Conservation (phyloP, 2,797 vertebrate genomes). For the Sebastes trivittatus region DNA sequence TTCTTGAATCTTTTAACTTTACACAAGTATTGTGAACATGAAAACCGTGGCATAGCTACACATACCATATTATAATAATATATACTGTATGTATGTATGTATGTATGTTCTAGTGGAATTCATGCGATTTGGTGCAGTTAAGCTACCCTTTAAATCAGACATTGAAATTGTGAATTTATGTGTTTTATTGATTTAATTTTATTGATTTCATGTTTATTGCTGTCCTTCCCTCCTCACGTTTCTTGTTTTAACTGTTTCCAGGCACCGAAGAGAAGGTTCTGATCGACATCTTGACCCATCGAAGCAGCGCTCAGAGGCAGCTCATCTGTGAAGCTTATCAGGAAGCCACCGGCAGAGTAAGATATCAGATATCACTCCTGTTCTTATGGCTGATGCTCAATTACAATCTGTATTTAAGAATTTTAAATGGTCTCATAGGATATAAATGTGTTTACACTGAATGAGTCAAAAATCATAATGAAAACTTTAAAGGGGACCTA, state of each 20-base stretch:
- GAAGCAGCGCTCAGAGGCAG: slow-evolving; percentile 80
- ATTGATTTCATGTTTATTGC: not conserved
- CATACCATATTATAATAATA: too few relatives aligned
- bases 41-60: too few relatives aligned
- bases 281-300: slow-evolving; percentile 77
- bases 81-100: too few relatives aligned
- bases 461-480: too few relatives aligned
- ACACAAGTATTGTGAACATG: not conserved
- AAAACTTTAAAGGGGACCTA: too few relatives aligned
- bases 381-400: rapidly evolving
- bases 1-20: too few relatives aligned
- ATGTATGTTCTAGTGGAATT: not conserved
- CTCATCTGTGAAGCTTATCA: slow-evolving; percentile 78
- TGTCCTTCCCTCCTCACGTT: not conserved
- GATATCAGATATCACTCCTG: not conserved
- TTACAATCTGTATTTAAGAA: too few relatives aligned
- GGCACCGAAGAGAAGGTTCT: slow-evolving; percentile 81
- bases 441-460: too few relatives aligned
- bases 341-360: slow-evolving; percentile 71
- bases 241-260: slow-evolving; percentile 37
- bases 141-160: not conserved
- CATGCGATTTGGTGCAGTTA: not conserved
- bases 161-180: not conserved
- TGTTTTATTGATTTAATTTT: too few relatives aligned
- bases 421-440: too few relatives aligned